Base-by-base conservation (phyloP, 23 tunicate genomes). In the Aplidium turbinatum region DNA sequence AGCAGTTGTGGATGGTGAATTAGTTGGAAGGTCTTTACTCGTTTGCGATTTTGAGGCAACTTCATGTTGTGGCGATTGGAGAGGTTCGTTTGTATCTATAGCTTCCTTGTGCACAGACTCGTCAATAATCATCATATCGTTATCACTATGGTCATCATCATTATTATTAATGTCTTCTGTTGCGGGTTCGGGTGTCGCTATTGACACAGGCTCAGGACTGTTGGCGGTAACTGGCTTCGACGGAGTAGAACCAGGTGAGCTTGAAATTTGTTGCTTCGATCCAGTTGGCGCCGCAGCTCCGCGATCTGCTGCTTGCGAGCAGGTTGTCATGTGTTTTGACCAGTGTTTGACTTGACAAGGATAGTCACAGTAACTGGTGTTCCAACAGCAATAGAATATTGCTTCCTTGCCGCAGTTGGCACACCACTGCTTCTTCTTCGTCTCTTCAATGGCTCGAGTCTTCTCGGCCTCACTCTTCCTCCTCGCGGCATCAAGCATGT, bases 381-480 rank as follows among this genome's bases (percentile, higher is more conserved):
- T 95, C 99, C 99, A 95, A 78, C 99, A 95, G 78, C 99, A 95
- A 38, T 95, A 89, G 64, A 95, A 84, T 0, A 82, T 80, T 5
- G 99, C 96, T 58, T 95, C 99, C 78, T 89, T 89, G 31, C 83
- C 69, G 46, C 99, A 95, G 63, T 88, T 77, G 29, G 96, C 99
- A 45, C 99, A 95, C 99, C 99, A 95, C 81, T 88, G 96, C 70
- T 95, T 95, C 58, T 71, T 55, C 79, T 95, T 95, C 7, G 96
- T 79, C 19, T 83, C 92, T 39, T 83, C 99, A 7, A 95, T 55
- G 5, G 92, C 92, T 39, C 77, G 64, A 26, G 20, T 28, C 60
- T 79, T 83, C 64, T 84, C 99, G 21, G 73, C 83, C 23, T 83
- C 92, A 35, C 63, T 55, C 54, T 95, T 94, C 29, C 72, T 50